These are phyloP conservation scores for Colius striatus DNA, from an alignment of 2,113 vertebrate species.

Conservation along the genomic window DNA sequence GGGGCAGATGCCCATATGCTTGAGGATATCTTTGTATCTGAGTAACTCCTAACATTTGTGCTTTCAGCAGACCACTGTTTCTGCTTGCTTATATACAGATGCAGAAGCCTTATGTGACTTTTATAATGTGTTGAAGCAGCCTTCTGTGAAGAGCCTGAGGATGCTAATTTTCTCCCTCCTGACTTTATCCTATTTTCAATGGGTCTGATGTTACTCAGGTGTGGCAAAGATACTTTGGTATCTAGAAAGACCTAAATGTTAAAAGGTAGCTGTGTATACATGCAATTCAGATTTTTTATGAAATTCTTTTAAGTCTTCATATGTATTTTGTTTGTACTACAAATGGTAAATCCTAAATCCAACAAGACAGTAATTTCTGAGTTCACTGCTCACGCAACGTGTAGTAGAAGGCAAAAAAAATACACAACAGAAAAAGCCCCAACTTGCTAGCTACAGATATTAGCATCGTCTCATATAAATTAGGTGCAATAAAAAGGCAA, in stretches of 20 bases:
- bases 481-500: not conserved
- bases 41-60: not conserved
- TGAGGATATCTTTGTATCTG: not conserved
- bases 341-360: not conserved
- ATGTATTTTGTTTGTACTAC: not conserved
- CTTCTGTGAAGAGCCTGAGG: not conserved
- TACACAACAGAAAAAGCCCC: fast-evolving
- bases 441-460: not conserved
- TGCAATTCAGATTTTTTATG: not conserved
- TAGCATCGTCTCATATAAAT: not conserved
- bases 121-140: not conserved
- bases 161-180: not conserved
- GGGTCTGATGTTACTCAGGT: not conserved
- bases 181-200: not conserved
- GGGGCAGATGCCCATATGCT: not conserved
- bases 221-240: not conserved
- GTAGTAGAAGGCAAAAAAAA: not conserved
- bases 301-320: not conserved
- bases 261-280: not conserved
- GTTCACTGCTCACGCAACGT: not conserved
- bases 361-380: not conserved
- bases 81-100: not conserved
- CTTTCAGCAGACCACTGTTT: not conserved
- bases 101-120: not conserved
- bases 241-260: not conserved